Percentiles rank a stretch among this genome's conserved stretches.
phyloP scores from a whole-genome alignment of 2,113 vertebrate species.

The Sturnira hondurensis region DNA sequence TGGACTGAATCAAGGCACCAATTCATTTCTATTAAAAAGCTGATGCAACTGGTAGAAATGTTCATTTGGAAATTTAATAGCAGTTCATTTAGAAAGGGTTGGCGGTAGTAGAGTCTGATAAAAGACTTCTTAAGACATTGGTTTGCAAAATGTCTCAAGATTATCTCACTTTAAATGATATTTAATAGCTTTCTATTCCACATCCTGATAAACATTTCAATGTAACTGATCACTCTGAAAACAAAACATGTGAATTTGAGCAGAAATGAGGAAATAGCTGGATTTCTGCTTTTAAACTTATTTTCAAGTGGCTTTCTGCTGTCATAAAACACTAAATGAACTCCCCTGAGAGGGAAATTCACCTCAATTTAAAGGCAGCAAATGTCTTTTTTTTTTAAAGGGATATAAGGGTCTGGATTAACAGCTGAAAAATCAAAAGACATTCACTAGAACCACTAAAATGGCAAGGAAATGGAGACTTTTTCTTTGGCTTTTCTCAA shows the following conservation, averaged over 20 bases:
- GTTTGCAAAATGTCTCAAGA: not conserved
- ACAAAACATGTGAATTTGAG: not conserved
- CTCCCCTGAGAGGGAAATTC: not conserved
- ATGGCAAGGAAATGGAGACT: not conserved
- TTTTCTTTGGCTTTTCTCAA: not conserved
- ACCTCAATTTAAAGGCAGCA: not conserved
- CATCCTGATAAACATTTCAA: constrained; percentile 51
- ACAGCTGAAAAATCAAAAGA: constrained; percentile 1
- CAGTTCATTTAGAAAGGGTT: not conserved
- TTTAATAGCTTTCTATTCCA: constrained; percentile 37
- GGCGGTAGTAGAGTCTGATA: not conserved
- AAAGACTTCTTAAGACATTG: constrained; percentile 26
- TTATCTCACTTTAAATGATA: constrained; percentile 40
- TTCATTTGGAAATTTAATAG: constrained; percentile 54
- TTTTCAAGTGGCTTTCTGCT: constrained; percentile 50
- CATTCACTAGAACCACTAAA: constrained; percentile 17
- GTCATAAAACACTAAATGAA: not conserved
- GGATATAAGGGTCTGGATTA: not conserved
- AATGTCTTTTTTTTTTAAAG: not conserved
- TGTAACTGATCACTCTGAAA: constrained; percentile 37
- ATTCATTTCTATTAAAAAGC: constrained; percentile 23
- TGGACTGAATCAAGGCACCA: not conserved
- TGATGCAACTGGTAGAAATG: not conserved
- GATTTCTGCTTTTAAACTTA: constrained; percentile 18
- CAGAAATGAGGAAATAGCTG: not conserved